Conservation (phyloP, 2,113 vertebrate genomes). For the Hirundichthys speculiger region DNA sequence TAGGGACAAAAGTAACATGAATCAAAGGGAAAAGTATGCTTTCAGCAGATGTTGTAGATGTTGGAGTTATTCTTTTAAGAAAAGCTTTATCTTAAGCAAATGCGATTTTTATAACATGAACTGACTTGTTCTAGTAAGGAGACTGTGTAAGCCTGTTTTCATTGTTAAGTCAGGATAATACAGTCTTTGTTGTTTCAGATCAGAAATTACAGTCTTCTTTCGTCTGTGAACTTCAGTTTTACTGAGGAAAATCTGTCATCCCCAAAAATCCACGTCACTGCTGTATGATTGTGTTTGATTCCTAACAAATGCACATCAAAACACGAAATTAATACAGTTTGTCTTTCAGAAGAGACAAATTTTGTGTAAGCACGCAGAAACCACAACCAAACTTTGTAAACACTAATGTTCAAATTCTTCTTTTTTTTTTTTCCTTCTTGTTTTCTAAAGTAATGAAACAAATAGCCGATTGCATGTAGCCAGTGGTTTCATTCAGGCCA, state of each 20-base stretch:
- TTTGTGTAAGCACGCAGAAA: too few species aligned
- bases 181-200: conserved; percentile 60
- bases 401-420: too few species aligned
- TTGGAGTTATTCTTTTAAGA: neutral
- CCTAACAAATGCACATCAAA: too few species aligned
- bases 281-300: too few species aligned
- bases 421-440: too few species aligned
- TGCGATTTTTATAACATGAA: conserved; percentile 29
- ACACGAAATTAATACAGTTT: too few species aligned
- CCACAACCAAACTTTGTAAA: too few species aligned
- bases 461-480: conserved; percentile 34
- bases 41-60: too few species aligned
- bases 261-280: too few species aligned
- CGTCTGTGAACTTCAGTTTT: conserved; percentile 27
- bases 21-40: too few species aligned
- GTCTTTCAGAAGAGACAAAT: too few species aligned
- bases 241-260: neutral
- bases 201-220: conserved; percentile 37
- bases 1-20: too few species aligned
- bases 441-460: neutral
- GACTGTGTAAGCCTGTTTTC: conserved; percentile 30
- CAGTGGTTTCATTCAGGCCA: conserved; percentile 58
- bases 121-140: conserved; percentile 39
- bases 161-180: conserved; percentile 35
- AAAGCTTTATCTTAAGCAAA: conserved; percentile 17